A percentile compares a stretch with the other conserved stretches of the same genome.
Evolutionary conservation across 2,113 vertebrate species (phyloP).

Genomic region (Synchiropus splendidus): DNA sequence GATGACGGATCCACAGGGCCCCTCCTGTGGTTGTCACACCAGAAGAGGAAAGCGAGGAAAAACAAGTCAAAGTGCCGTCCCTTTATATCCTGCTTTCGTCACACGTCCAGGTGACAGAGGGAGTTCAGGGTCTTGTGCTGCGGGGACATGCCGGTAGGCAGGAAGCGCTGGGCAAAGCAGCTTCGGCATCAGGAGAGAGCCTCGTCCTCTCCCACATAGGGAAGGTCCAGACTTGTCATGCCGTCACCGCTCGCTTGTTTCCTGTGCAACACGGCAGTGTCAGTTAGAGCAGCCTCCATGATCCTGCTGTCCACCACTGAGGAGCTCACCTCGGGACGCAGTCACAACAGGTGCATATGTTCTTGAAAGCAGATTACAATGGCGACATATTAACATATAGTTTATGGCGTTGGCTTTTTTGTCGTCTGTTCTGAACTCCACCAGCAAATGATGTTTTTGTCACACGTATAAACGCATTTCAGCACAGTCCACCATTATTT

Average conservation of each 20-base stretch:
- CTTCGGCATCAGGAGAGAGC: slow-evolving; percentile 73
- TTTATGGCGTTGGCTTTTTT: too few relatives aligned
- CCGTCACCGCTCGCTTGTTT: slow-evolving; percentile 82
- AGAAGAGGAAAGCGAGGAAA: background rate
- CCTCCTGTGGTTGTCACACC: background rate
- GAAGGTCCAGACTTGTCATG: slow-evolving; percentile 69
- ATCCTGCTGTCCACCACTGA: background rate
- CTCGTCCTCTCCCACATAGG: slow-evolving; percentile 79
- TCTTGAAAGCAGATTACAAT: too few relatives aligned
- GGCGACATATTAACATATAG: too few relatives aligned
- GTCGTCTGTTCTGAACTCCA: too few relatives aligned
- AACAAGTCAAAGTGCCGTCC: too few relatives aligned
- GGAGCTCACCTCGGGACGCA: too few relatives aligned
- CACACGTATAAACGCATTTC: too few relatives aligned
- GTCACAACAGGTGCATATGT: too few relatives aligned
- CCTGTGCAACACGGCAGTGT: slow-evolving; percentile 61
- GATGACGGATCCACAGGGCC: slow-evolving; percentile 8
- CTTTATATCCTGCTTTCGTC: too few relatives aligned
- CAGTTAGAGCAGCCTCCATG: too few relatives aligned
- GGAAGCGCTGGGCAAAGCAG: slow-evolving; percentile 12
- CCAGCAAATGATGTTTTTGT: too few relatives aligned
- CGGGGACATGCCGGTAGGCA: slow-evolving; percentile 32
- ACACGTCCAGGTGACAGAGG: slow-evolving; percentile 1
- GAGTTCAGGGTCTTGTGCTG: slow-evolving; percentile 29
- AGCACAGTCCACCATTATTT: too few relatives aligned